A percentile compares a stretch with the other conserved stretches of the same genome.
These are phyloP conservation scores for Blastomussa wellsi DNA, from an alignment of 92 coral and sea anemone species.

Conservation along the genomic window DNA sequence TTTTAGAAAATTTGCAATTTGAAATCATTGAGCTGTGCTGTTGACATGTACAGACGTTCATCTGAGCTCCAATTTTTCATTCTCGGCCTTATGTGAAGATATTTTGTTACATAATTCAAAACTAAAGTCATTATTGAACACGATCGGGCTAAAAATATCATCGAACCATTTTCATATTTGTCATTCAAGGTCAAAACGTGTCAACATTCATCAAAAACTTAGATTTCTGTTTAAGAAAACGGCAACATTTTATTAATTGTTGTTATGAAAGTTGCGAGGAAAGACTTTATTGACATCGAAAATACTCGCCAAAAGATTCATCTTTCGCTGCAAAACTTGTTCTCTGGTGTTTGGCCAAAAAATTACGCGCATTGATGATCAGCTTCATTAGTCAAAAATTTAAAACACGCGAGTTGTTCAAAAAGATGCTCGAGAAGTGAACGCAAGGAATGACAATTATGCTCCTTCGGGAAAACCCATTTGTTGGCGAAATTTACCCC, in stretches of 20 bases:
- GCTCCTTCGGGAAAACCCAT: constrained; percentile 29
- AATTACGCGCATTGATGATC: not conserved
- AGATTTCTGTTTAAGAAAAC: not conserved
- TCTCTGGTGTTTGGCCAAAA: not conserved
- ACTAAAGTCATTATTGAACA: constrained; percentile 16
- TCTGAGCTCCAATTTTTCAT: not conserved
- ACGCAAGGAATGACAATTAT: constrained; percentile 17
- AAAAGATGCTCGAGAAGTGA: not conserved
- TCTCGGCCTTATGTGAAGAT: not conserved
- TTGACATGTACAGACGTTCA: constrained; percentile 9
- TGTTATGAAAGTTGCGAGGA: not conserved
- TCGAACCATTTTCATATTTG: constrained; percentile 16
- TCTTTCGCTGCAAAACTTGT: not conserved
- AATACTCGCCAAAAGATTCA: not conserved
- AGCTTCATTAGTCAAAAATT: constrained; percentile 9
- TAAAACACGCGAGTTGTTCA: not conserved
- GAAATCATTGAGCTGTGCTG: not conserved
- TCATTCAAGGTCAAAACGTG: not conserved
- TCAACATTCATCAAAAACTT: not conserved
- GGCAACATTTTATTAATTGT: not conserved
- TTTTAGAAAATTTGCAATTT: not conserved
- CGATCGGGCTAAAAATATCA: constrained; percentile 29
- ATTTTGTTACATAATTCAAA: not conserved
- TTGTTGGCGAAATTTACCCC: not conserved
- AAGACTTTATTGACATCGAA: not conserved